phyloP scores from a whole-genome alignment of 2,888 invertebrate species.

The Drosophila rellima region DNA sequence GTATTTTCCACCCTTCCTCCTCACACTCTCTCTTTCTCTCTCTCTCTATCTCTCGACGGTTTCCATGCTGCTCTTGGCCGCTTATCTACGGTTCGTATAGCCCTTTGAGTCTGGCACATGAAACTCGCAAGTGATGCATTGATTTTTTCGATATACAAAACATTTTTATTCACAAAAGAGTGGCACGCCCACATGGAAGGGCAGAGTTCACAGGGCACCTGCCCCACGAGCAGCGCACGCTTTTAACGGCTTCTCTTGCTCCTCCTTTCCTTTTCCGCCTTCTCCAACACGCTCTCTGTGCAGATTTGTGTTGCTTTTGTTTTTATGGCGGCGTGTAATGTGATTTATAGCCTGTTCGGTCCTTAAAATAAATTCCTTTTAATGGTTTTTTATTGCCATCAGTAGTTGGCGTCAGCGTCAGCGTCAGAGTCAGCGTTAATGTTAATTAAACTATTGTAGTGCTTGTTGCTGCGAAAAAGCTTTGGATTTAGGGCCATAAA shows the following conservation, averaged over 20 bases:
- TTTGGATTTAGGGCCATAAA: constrained; percentile 42
- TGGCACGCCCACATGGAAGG: constrained; percentile 31
- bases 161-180: constrained; percentile 54
- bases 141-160: constrained; percentile 73
- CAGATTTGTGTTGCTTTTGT: constrained; percentile 63
- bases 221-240: constrained; percentile 37
- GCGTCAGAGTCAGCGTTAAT: constrained; percentile 79
- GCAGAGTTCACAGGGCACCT: constrained; percentile 34
- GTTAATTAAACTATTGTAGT: constrained; percentile 80
- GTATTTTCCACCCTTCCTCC: constrained; percentile 3
- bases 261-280: not conserved
- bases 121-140: constrained; percentile 63
- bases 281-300: not conserved
- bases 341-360: constrained; percentile 79
- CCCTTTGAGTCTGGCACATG: constrained; percentile 27
- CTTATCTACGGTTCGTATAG: constrained; percentile 22
- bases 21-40: not conserved
- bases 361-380: constrained; percentile 80
- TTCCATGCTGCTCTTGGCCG: not conserved
- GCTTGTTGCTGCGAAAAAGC: constrained; percentile 43
- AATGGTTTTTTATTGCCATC: constrained; percentile 80
- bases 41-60: not conserved
- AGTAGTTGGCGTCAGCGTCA: constrained; percentile 78
- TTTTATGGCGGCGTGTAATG: constrained; percentile 78
- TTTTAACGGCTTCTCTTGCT: constrained; percentile 44